These are phyloP conservation scores for Podarcis cretensis DNA, from an alignment of 2,113 vertebrate genomes.

Conservation along the genomic window DNA sequence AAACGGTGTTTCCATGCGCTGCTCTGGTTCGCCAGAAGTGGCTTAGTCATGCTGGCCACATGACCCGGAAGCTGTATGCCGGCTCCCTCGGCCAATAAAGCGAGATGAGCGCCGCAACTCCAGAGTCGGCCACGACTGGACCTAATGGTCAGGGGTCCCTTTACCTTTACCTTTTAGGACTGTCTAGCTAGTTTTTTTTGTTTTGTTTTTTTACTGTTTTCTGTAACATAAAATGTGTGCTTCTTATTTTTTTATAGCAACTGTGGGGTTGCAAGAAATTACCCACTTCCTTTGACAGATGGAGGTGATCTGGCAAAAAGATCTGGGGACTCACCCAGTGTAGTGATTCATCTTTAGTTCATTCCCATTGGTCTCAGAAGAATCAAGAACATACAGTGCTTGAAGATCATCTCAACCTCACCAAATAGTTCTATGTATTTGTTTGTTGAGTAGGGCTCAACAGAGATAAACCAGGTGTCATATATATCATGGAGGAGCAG, in stretches of 20 bases:
- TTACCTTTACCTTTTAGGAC: too few species aligned
- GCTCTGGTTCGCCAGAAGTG: too few species aligned
- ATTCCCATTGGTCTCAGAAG: neutral
- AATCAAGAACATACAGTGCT: neutral
- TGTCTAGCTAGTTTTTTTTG: neutral
- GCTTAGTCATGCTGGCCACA: too few species aligned
- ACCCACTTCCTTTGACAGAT: neutral
- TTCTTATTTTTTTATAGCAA: neutral
- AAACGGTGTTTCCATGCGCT: too few species aligned
- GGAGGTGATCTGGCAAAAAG: neutral
- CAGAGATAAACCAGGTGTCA: neutral
- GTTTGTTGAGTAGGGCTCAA: neutral
- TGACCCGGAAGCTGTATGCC: too few species aligned
- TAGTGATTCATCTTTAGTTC: neutral
- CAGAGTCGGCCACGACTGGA: too few species aligned
- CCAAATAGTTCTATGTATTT: neutral
- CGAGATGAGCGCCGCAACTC: too few species aligned
- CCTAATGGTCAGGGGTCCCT: too few species aligned
- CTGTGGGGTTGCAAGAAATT: accelerated
- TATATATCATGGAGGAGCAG: neutral
- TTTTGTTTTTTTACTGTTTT: constrained; percentile 41
- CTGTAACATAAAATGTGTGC: constrained; percentile 22
- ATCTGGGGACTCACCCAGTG: neutral
- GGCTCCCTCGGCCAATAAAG: too few species aligned
- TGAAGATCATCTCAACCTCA: neutral